These are phyloP conservation scores for Drosophila kurseongensis DNA, from an alignment of 1,140 invertebrate species.

Conservation along the genomic window DNA sequence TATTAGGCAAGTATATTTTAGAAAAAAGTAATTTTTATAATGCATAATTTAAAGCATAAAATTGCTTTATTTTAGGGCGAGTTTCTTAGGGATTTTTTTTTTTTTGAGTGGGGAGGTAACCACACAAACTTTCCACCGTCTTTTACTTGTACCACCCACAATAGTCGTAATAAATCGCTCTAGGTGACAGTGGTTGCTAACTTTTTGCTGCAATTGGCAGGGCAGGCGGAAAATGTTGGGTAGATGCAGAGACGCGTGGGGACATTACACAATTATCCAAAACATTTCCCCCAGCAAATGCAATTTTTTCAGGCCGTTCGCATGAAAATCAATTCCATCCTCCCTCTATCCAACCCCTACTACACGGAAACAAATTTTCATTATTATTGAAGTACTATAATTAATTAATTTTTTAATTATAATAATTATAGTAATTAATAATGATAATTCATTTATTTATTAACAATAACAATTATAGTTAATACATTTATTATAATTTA, in stretches of 20 bases:
- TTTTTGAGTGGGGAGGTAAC: background rate
- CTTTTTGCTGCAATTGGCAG: slow-evolving; percentile 30
- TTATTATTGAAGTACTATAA: background rate
- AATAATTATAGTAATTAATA: background rate
- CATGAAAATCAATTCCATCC: slow-evolving; percentile 64
- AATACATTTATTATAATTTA: too few relatives aligned
- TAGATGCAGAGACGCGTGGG: slow-evolving; percentile 7
- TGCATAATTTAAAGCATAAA: too few relatives aligned
- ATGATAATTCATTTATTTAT: background rate
- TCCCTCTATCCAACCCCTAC: background rate
- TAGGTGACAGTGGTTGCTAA: slow-evolving; percentile 48
- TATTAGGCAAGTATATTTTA: too few relatives aligned
- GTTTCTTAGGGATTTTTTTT: background rate
- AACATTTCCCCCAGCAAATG: slow-evolving; percentile 52
- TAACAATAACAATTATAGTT: background rate
- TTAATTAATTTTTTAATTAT: background rate
- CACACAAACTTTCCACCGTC: background rate
- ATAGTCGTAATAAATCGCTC: slow-evolving; percentile 56
- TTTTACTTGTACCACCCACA: slow-evolving; percentile 30
- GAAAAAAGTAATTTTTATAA: too few relatives aligned
- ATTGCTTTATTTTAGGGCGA: too few relatives aligned
- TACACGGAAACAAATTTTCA: background rate
- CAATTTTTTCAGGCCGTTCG: slow-evolving; percentile 42
- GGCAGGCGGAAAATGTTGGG: slow-evolving; percentile 6
- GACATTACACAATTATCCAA: slow-evolving; percentile 68